Base-by-base conservation (phyloP, 2,797 vertebrate species). In the Scarus forsteni region DNA sequence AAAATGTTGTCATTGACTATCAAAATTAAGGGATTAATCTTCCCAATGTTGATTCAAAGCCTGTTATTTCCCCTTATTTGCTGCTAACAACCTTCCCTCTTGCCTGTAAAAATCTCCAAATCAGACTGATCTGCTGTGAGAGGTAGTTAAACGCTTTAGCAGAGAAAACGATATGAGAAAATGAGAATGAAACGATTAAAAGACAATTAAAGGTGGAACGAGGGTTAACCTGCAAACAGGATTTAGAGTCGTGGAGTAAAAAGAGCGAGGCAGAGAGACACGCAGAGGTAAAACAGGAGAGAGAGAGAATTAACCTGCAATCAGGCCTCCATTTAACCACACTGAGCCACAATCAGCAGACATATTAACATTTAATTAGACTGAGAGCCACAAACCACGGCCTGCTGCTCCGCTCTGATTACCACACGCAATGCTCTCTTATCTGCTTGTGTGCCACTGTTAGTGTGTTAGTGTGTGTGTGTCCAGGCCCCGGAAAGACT, bases 351-450 rank as follows among this genome's bases (percentile, higher is more conserved):
- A 86, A 85, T 85, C 87, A 86, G 81, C 64, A 39, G 75, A 80
- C 84, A 63, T 83, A 87, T 89, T 90, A 88, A 79, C 82, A 83
- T 89, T 85, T 87, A 85, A 90, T 88, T 88, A 86, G 84, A 65
- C 65, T 44, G 78, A 87, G 74, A 82, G 75, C 70, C 66, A 76
- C 84, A 87, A 86, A 84, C 67, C 77, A 64, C 46, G 43, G 66
- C 71, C 73, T 82, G 76, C 79, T 61, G 75, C 84, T 83, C 66
- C 8, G 68, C 88, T 87, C 87, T 83, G 85, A 89, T 85, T 86
- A 73, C 50, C 83, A 53, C 76, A 73, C 62, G 77, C 72, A 58
- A 62, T 48, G 52, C 63, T 50, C 60, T n/a, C 39, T 16, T 49
- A 19, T 60, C 3, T 64, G 55, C 57, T 40, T 52, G 74, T 65